phyloP scores from a whole-genome alignment of 2,797 vertebrate genomes.

The Forpus xanthops region DNA sequence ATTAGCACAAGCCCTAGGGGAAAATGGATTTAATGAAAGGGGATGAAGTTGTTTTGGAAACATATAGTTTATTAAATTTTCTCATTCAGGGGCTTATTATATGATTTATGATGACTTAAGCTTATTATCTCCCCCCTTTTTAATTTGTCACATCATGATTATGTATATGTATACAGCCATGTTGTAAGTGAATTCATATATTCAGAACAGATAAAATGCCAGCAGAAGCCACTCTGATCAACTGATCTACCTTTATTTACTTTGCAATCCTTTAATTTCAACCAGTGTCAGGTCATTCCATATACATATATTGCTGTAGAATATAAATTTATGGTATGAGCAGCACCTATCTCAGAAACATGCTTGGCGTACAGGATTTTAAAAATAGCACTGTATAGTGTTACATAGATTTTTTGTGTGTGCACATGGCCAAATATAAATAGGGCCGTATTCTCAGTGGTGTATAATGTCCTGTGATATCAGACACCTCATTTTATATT shows the following conservation, averaged over 20 bases:
- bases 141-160: background rate
- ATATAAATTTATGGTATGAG: background rate
- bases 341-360: background rate
- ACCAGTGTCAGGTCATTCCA: background rate
- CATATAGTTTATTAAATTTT: slow-evolving; percentile 12
- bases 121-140: background rate
- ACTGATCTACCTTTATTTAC: background rate
- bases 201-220: background rate
- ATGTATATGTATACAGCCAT: background rate
- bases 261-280: background rate
- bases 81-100: background rate
- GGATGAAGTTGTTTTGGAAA: slow-evolving; percentile 16
- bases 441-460: background rate
- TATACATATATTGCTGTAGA: rapidly evolving
- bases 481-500: background rate
- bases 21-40: background rate
- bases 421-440: background rate
- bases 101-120: slow-evolving; percentile 37
- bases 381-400: rapidly evolving
- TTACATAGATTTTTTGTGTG: background rate
- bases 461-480: background rate
- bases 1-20: slow-evolving; percentile 14
- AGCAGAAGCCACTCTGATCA: background rate
- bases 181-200: background rate
- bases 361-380: background rate